Conservation (phyloP, 2,113 vertebrate genomes). For the Chloropsis cyanopogon region DNA sequence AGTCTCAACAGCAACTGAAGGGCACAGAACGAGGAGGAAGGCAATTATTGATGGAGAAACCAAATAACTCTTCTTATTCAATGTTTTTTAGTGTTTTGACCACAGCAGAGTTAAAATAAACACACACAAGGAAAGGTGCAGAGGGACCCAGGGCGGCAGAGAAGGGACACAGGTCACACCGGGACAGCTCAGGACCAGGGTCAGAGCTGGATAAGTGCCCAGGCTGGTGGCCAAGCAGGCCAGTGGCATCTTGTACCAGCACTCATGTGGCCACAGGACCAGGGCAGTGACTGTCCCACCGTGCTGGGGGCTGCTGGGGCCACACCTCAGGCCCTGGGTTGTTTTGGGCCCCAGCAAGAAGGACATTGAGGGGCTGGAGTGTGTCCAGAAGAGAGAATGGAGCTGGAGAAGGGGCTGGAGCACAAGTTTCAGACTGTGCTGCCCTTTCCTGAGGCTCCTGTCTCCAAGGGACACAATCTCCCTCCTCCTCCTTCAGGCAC, state of each 20-base stretch:
- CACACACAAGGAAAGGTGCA: not conserved
- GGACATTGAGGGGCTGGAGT: not conserved
- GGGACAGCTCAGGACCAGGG: not conserved
- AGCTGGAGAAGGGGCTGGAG: not conserved
- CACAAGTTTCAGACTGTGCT: not conserved
- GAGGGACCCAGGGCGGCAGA: not conserved
- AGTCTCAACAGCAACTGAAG: not conserved
- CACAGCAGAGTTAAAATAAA: not conserved
- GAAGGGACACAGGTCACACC: not conserved
- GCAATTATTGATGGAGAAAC: not conserved
- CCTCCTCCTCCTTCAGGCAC: not conserved
- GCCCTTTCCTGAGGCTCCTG: not conserved
- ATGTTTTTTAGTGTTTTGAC: not conserved
- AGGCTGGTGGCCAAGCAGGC: not conserved
- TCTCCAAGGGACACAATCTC: not conserved
- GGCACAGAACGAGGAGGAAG: not conserved
- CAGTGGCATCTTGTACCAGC: not conserved
- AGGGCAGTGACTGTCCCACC: not conserved
- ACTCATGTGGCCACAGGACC: rapidly evolving
- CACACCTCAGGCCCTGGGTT: not conserved
- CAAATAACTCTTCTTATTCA: not conserved
- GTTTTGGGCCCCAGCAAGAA: not conserved
- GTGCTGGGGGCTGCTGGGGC: not conserved
- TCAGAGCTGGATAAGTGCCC: not conserved
- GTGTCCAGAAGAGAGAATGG: rapidly evolving